Conservation (phyloP, 2,888 invertebrate species). For the Ceriagrion tenellum region DNA sequence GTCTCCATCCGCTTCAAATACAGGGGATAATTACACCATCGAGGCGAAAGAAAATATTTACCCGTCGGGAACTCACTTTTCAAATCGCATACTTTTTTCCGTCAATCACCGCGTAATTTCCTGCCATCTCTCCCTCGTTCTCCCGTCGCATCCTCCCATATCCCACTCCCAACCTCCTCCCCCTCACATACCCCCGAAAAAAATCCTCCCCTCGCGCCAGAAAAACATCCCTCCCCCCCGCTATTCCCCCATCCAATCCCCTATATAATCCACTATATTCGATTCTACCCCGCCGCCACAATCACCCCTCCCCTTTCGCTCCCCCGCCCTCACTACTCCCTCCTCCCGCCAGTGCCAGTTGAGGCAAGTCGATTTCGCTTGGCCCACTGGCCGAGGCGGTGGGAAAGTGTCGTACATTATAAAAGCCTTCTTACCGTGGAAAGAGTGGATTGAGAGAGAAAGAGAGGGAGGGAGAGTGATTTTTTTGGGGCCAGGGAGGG, state of each 20-base stretch:
- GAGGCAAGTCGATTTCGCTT: slow-evolving; percentile 51
- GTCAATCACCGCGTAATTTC: slow-evolving; percentile 6
- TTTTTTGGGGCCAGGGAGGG: background rate
- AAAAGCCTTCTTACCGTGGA: background rate
- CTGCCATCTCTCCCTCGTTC: background rate
- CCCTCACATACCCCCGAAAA: background rate
- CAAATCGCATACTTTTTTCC: background rate
- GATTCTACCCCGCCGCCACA: too few relatives aligned
- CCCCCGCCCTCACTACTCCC: too few relatives aligned
- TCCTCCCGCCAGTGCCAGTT: background rate
- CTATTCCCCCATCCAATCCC: background rate
- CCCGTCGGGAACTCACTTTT: background rate
- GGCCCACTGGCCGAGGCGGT: slow-evolving; percentile 47
- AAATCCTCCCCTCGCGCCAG: background rate
- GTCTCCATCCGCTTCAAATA: too few relatives aligned
- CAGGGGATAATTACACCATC: background rate
- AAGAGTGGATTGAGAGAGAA: background rate
- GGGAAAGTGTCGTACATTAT: slow-evolving; percentile 41
- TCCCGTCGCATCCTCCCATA: background rate
- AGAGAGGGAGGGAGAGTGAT: background rate
- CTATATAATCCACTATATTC: too few relatives aligned
- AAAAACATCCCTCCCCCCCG: background rate
- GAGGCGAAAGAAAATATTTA: background rate
- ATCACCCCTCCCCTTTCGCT: too few relatives aligned
- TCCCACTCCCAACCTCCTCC: background rate